Evolutionary conservation across 37 sponge, comb jelly and placozoan genomes (phyloP).

Genomic region (Beroe ovata): DNA sequence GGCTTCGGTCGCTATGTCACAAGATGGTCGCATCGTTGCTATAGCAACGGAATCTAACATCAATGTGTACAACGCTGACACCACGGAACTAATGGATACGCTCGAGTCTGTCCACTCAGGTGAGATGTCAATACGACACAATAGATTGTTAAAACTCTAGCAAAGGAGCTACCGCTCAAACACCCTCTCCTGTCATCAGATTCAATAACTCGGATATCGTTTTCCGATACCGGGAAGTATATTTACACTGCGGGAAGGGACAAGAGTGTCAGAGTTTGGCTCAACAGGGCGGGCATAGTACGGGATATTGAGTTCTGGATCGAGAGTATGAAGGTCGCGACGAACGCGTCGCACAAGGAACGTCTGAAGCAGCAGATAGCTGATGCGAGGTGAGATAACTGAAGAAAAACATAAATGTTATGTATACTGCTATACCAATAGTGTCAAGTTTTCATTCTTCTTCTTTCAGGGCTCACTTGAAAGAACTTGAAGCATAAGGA

Average conservation of each 20-base stretch:
- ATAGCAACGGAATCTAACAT: conserved; percentile 52
- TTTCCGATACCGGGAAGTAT: conserved; percentile 59
- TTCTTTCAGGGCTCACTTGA: conserved; percentile 16
- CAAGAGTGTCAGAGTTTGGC: conserved; percentile 58
- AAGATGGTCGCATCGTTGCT: conserved; percentile 46
- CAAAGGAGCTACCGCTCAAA: no score
- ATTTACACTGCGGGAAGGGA: conserved; percentile 14
- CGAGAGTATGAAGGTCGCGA: conserved; percentile 18
- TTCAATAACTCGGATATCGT: background rate
- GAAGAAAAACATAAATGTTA: no score
- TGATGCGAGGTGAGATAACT: conserved; percentile 39
- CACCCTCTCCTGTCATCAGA: conserved; percentile 9
- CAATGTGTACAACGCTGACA: conserved; percentile 52
- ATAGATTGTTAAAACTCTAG: background rate
- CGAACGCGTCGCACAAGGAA: conserved; percentile 53
- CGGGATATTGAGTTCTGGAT: conserved; percentile 45
- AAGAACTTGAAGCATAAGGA: background rate
- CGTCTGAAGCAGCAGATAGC: conserved; percentile 38
- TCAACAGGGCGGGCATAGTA: conserved; percentile 20
- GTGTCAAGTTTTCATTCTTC: background rate
- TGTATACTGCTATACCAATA: no score
- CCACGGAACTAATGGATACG: conserved; percentile 43
- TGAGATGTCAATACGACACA: background rate
- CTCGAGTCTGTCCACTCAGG: conserved; percentile 37
- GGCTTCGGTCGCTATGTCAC: conserved; percentile 36